Evolutionary conservation across 2,113 vertebrate genomes (phyloP), one percentile per base, ranked within the genome.

Genomic region (Rissa tridactyla): DNA sequence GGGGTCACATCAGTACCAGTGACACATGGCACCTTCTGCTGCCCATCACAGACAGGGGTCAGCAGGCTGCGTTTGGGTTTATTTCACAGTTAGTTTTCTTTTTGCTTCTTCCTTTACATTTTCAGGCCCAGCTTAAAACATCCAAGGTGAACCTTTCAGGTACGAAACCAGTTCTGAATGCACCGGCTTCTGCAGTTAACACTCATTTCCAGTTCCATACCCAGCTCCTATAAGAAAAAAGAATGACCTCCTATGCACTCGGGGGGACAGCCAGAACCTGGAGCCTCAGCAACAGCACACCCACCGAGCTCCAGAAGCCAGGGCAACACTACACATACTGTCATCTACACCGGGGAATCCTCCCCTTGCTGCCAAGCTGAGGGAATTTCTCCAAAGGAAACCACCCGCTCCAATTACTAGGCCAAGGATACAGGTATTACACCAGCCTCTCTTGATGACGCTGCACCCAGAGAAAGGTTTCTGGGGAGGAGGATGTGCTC

Each of bases 401-500:
- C 26, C 55, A 70, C 84, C 65, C 42, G 6, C 70, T 73, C 30
- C 52, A 34, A 8, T 14, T 2, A 19, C n/a, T 66, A 71, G 82
- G 54, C 61, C 89, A 85, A 47, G 27, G 75, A 25, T 34, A 42
- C 15, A 86, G 71, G 13, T 17, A 36, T 5, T n/a, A 30, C 80
- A 66, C 27, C 83, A 69, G 57, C 46, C 54, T n/a, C 71, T 90
- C 66, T 30, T 42, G 47, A 52, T 27, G 42, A 5, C 0, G 18
- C 94, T 91, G 83, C 61, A 68, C 36, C 49, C 66, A 57, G 51
- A 60, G 49, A 46, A 72, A 88, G 66, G 82, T 19, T 93, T 77
- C 89, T 86, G 82, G 68, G 90, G 91, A 91, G 70, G 81, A 92
- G 91, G 79, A 92, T 5, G 6, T 52, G 58, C 60, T 95, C 69